These are phyloP conservation scores for Drosophila pallidifrons DNA, from an alignment of 1,140 invertebrate species.

Conservation along the genomic window DNA sequence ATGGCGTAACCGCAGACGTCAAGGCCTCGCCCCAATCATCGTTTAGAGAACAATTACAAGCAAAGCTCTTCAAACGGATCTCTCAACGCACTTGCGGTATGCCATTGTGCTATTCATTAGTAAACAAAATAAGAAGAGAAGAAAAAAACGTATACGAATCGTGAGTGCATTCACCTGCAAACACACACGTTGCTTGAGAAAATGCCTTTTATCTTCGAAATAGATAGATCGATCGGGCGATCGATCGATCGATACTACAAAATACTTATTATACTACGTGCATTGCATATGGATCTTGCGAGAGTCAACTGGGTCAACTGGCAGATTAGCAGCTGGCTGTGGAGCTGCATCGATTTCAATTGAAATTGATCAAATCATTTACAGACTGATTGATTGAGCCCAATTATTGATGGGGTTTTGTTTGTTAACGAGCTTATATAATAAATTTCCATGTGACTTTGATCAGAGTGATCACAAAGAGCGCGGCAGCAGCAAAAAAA, in stretches of 20 bases:
- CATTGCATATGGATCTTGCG: constrained; percentile 15
- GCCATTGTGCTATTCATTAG: constrained; percentile 75
- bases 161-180: constrained; percentile 71
- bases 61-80: constrained; percentile 62
- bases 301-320: constrained; percentile 70
- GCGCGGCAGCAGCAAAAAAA: constrained; percentile 5
- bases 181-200: constrained; percentile 5
- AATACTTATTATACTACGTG: constrained; percentile 16
- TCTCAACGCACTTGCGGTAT: constrained; percentile 43
- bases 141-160: constrained; percentile 9
- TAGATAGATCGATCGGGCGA: constrained; percentile 18
- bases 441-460: constrained; percentile 77
- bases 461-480: constrained; percentile 61
- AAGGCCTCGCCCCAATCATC: constrained; percentile 65
- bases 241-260: background rate
- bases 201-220: constrained; percentile 16
- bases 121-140: constrained; percentile 68
- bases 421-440: constrained; percentile 63
- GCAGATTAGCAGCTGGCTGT: constrained; percentile 59
- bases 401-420: constrained; percentile 62
- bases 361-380: constrained; percentile 59
- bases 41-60: constrained; percentile 77
- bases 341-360: constrained; percentile 58
- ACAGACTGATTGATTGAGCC: constrained; percentile 69
- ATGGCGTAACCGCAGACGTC: constrained; percentile 66